phyloP scores from a whole-genome alignment of 2,797 vertebrate species.

The Clamator glandarius region DNA sequence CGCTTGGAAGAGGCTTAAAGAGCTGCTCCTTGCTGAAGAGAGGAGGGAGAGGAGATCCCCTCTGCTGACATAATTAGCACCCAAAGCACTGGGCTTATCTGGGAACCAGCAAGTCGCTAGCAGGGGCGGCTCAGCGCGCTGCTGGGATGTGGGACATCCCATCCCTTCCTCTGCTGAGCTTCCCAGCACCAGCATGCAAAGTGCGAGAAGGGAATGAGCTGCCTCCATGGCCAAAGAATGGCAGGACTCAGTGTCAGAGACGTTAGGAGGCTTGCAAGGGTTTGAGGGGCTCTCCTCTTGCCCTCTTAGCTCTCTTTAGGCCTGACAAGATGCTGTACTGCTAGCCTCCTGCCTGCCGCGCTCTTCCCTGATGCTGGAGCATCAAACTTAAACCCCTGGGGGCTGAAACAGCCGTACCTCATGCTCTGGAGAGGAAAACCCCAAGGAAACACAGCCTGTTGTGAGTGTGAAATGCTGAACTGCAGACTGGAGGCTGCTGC shows the following conservation, averaged over 20 bases:
- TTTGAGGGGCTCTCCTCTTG: neutral
- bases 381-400: neutral
- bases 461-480: too few relatives aligned
- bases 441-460: neutral
- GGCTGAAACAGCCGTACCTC: neutral
- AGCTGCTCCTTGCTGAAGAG: neutral
- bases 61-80: neutral
- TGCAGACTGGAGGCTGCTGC: neutral
- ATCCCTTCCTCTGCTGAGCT: neutral
- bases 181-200: rapidly evolving
- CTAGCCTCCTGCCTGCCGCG: rapidly evolving
- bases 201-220: neutral
- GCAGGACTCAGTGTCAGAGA: rapidly evolving
- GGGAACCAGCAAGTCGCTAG: neutral
- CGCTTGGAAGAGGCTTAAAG: neutral
- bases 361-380: neutral
- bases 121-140: neutral
- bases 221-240: neutral
- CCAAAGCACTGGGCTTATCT: rapidly evolving
- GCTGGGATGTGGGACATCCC: too few relatives aligned
- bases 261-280: rapidly evolving
- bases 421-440: neutral
- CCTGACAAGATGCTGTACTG: rapidly evolving
- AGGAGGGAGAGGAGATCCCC: neutral
- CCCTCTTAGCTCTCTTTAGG: neutral